phyloP scores from a whole-genome alignment of 2,888 invertebrate species.

The Lumbricus terrestris region DNA sequence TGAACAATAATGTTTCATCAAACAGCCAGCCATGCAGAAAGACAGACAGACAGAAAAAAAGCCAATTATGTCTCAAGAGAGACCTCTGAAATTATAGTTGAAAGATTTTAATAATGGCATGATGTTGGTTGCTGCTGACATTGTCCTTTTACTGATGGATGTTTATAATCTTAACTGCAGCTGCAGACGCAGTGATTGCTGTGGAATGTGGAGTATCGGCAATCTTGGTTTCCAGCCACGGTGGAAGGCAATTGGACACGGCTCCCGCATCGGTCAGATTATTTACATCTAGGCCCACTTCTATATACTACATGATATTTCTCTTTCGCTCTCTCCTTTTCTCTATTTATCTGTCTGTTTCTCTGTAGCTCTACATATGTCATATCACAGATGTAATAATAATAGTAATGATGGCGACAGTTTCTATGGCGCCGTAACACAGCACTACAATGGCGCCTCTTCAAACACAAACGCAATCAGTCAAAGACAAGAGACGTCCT shows the following conservation, averaged over 20 bases:
- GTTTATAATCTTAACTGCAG: constrained; percentile 45
- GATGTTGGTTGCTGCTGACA: background rate
- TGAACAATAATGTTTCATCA: too few species aligned
- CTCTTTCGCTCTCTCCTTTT: background rate
- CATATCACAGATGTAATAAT: too few species aligned
- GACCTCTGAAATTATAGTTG: too few species aligned
- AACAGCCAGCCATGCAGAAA: background rate
- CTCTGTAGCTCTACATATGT: background rate
- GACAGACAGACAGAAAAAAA: background rate
- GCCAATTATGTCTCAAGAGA: background rate
- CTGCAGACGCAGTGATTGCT: constrained; percentile 79
- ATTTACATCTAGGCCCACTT: too few species aligned
- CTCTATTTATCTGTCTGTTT: background rate
- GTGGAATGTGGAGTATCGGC: constrained; percentile 73
- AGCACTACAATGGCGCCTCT: too few species aligned
- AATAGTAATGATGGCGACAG: too few species aligned
- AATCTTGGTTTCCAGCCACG: constrained; percentile 89
- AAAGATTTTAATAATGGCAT: too few species aligned
- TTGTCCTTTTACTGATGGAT: background rate
- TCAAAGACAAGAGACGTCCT: too few species aligned
- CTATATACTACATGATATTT: too few species aligned
- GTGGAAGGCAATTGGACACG: constrained; percentile 84
- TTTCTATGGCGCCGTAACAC: too few species aligned
- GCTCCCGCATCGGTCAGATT: constrained; percentile 63
- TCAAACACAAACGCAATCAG: too few species aligned